phyloP scores from a whole-genome alignment of 37 sponge, comb jelly and placozoan genomes.

The Diacarnus erythraeanus region DNA sequence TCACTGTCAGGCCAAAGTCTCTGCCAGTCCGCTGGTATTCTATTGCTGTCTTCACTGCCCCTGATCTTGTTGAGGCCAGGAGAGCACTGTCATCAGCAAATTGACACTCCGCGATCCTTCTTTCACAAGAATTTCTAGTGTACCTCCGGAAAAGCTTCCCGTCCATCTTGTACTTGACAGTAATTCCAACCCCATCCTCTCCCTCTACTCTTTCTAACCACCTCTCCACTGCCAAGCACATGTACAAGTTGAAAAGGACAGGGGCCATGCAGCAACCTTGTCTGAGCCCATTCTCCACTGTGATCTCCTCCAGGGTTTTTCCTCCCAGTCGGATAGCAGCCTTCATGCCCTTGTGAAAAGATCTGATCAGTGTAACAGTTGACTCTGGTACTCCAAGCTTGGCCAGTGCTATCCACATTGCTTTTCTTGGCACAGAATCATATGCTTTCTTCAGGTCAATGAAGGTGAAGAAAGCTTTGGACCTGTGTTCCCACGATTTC shows the following conservation, averaged over 20 bases:
- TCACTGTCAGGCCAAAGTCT: conserved; percentile 42
- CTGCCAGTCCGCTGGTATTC: no score
- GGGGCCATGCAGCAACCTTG: conserved; percentile 40
- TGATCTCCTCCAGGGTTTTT: conserved; percentile 1
- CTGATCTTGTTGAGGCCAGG: not conserved
- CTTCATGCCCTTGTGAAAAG: conserved; percentile 34
- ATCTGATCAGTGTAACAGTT: conserved; percentile 21
- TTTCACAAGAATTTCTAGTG: conserved; percentile 25
- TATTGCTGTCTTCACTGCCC: no score
- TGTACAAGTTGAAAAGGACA: conserved; percentile 14
- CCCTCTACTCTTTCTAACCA: conserved; percentile 12
- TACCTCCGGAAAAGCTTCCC: conserved; percentile 30
- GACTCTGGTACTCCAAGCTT: conserved; percentile 21
- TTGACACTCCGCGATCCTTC: not conserved
- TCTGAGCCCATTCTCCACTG: conserved; percentile 25
- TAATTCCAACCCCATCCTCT: conserved; percentile 28
- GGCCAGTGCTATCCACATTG: conserved; percentile 1
- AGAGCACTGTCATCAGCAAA: conserved; percentile 6
- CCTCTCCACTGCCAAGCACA: not conserved
- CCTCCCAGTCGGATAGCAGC: conserved; percentile 7
- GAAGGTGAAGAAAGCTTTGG: not conserved
- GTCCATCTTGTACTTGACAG: conserved; percentile 17
- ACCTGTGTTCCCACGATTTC: not conserved
- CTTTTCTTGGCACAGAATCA: conserved; percentile 12
- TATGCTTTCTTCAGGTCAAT: conserved; percentile 25